Evolutionary conservation across 2,113 vertebrate species (phyloP), one percentile per base, ranked within the genome.

Genomic region (Chunga burmeisteri): DNA sequence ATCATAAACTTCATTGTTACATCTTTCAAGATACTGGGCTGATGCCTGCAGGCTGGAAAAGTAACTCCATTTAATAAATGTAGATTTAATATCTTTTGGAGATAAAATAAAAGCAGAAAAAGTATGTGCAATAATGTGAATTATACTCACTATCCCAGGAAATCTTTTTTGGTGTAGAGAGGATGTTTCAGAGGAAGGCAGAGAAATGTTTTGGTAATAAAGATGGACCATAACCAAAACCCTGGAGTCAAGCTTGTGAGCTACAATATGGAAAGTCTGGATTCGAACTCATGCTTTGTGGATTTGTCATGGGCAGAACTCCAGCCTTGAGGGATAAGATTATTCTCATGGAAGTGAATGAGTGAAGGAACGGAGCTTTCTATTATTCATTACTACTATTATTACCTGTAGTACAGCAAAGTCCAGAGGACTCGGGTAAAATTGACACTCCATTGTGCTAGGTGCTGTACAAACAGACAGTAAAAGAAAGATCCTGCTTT

Each of bases 51-150:
- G 94, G 90, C 86, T 95, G 78, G 81, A 96, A 97, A 97, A 97
- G 66, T 96, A 95, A 97, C 96, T 94, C 67, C 46, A 91, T 97
- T 97, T 98, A 97, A 98, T 98, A 98, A 97, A 97, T 95, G 85
- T 89, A 97, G 95, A 93, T 97, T 98, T 98, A 97, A 96, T 97
- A 91, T 94, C 56, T 95, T 94, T 86, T 91, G 59, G 93, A 98
- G 96, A 97, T 96, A 98, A 97, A 97, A 98, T 95, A 94, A 95
- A 96, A 97, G 74, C 78, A 89, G 49, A 90, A 93, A 74, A 97
- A 95, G 20, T 46, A 92, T 52, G 13, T 92, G 65, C 70, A 96
- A 96, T 95, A 96, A 94, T 73, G 32, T 70, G 81, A 90, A 92
- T 94, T 95, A 73, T 75, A 95, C 34, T 81, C 49, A 83, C 90